phyloP scores from a whole-genome alignment of 2,888 invertebrate species.

The Andrena praecox region DNA sequence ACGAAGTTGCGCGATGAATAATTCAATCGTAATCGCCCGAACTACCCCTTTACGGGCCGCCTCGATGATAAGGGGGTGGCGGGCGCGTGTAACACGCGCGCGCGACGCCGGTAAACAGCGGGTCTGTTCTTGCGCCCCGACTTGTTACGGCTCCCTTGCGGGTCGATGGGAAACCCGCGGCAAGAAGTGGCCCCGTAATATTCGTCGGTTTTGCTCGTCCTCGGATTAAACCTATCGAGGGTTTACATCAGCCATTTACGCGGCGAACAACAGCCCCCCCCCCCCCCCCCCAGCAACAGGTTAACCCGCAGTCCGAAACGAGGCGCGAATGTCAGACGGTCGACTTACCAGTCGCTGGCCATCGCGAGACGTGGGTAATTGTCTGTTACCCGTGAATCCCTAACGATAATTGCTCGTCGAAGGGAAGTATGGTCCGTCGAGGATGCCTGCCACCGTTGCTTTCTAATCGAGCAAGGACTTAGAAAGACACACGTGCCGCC shows the following conservation, averaged over 20 bases:
- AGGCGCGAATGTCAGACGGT: conserved; percentile 61
- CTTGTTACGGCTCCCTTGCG: conserved; percentile 31
- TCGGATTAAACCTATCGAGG: conserved; percentile 53
- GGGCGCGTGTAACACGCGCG: conserved; percentile 17
- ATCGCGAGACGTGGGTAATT: no score
- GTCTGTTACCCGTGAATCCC: no score
- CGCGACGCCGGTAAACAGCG: conserved; percentile 19
- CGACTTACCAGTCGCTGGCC: conserved; percentile 17
- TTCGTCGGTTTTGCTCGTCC: conserved; percentile 51
- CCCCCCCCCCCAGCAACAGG: conserved; percentile 65
- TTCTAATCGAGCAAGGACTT: conserved; percentile 58
- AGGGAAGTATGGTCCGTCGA: background rate
- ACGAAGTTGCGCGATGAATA: conserved; percentile 37
- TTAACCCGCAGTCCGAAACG: conserved; percentile 64
- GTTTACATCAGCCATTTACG: conserved; percentile 60
- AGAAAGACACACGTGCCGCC: conserved; percentile 41
- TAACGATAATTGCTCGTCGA: no score
- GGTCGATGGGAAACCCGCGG: conserved; percentile 40
- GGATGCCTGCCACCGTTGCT: conserved; percentile 36
- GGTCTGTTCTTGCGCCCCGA: conserved; percentile 32
- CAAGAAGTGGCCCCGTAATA: conserved; percentile 57
- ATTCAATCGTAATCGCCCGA: conserved; percentile 26
- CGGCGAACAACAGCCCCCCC: conserved; percentile 57
- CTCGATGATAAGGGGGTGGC: conserved; percentile 7
- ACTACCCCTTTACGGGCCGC: conserved; percentile 1